These are phyloP conservation scores for Mormyrus proboscirostris DNA, from an alignment of 2,797 vertebrate genomes.

Conservation along the genomic window DNA sequence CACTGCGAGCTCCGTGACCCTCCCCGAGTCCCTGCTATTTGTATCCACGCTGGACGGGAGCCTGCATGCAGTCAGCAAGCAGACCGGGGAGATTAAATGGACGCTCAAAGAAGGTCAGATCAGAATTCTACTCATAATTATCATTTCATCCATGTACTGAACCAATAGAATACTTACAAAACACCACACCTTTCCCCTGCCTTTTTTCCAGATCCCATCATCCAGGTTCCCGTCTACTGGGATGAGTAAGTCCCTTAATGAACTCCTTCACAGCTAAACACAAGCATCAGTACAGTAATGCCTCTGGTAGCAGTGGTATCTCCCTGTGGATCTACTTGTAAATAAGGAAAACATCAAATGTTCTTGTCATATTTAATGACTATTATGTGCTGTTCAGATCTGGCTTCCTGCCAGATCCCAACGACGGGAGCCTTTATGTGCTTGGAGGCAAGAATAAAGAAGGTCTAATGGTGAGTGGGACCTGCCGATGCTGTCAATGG, in stretches of 20 bases:
- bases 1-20: constrained; percentile 56
- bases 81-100: constrained; percentile 86
- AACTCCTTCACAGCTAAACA: neutral
- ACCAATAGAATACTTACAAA: neutral
- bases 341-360: neutral
- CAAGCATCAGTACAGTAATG: neutral
- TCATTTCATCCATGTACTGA: neutral
- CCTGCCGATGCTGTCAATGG: neutral
- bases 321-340: neutral
- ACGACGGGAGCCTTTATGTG: constrained; percentile 89
- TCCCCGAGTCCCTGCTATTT: constrained; percentile 81
- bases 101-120: constrained; percentile 82
- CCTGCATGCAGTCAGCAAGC: constrained; percentile 85
- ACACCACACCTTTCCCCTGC: neutral
- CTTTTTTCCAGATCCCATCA: constrained; percentile 76
- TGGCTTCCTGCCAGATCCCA: constrained; percentile 89
- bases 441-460: constrained; percentile 84
- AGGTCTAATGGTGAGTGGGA: constrained; percentile 79
- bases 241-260: constrained; percentile 73
- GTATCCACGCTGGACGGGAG: constrained; percentile 88
- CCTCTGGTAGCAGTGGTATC: neutral
- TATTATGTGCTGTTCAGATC: constrained; percentile 56
- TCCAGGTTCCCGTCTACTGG: constrained; percentile 82
- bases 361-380: neutral
- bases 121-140: neutral